Conservation (phyloP, 2,797 vertebrate species). For the Oreonectes daqikongensis region DNA sequence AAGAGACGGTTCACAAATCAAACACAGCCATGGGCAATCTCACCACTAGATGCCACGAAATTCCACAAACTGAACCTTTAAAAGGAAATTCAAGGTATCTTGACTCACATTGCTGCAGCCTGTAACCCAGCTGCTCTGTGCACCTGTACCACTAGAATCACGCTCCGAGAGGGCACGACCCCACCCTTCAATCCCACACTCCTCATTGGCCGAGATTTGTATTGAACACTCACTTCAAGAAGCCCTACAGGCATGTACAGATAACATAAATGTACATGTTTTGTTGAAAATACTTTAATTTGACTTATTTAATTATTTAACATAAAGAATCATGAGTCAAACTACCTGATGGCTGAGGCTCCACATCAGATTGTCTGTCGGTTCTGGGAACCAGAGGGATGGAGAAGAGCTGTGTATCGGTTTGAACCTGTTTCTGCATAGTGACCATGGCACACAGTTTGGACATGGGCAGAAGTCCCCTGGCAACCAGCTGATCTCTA, state of each 20-base stretch:
- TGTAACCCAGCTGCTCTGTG: conserved; percentile 90
- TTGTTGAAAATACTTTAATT: not conserved
- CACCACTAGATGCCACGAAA: too few relatives aligned
- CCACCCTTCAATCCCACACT: conserved; percentile 61
- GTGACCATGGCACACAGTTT: conserved; percentile 93
- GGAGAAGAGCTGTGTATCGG: conserved; percentile 84
- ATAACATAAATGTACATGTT: not conserved
- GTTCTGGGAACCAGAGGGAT: conserved; percentile 82
- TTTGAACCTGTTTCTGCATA: conserved; percentile 80
- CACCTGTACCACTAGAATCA: conserved; percentile 83
- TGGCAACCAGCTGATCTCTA: conserved; percentile 92
- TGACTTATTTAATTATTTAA: not conserved
- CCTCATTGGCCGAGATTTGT: conserved; percentile 75
- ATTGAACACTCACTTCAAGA: conserved; percentile 85
- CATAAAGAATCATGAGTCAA: not conserved
- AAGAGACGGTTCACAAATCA: not conserved
- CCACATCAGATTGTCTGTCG: conserved; percentile 67
- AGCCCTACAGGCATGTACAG: conserved; percentile 76
- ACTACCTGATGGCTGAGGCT: conserved; percentile 81
- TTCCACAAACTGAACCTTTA: too few relatives aligned
- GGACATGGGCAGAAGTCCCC: conserved; percentile 86
- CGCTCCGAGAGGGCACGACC: conserved; percentile 70
- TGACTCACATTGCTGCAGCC: conserved; percentile 87
- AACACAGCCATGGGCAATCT: not conserved
- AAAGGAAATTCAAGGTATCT: not conserved